A percentile compares a stretch with the other conserved stretches of the same genome.
These are phyloP conservation scores for Drosophila pruinosa DNA, from an alignment of 1,140 invertebrate genomes.

Conservation along the genomic window DNA sequence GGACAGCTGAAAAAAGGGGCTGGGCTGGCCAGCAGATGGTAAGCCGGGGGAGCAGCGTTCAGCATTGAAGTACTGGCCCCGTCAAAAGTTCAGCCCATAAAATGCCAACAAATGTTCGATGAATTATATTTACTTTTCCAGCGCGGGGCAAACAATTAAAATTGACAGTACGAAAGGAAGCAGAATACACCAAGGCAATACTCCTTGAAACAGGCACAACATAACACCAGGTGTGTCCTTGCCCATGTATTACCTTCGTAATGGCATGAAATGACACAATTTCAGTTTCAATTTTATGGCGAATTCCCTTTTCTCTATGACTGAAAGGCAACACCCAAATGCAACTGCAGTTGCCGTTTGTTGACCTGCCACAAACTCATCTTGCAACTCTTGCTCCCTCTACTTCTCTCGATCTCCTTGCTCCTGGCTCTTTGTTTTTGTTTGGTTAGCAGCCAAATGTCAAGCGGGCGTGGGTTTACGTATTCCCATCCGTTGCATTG, in stretches of 20 bases:
- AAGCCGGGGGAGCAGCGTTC: background rate
- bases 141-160: slow-evolving; percentile 62
- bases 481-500: slow-evolving; percentile 73
- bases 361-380: slow-evolving; percentile 52
- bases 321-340: slow-evolving; percentile 69
- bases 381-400: background rate
- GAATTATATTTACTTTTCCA: slow-evolving; percentile 38
- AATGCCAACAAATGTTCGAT: slow-evolving; percentile 57
- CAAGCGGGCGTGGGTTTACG: slow-evolving; percentile 74
- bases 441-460: slow-evolving; percentile 78
- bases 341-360: slow-evolving; percentile 45
- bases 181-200: slow-evolving; percentile 38
- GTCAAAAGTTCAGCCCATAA: slow-evolving; percentile 70
- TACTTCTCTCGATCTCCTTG: slow-evolving; percentile 1
- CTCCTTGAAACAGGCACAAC: slow-evolving; percentile 35
- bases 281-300: slow-evolving; percentile 61
- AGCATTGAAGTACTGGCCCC: slow-evolving; percentile 38
- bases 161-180: slow-evolving; percentile 57
- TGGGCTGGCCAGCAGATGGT: background rate
- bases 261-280: slow-evolving; percentile 79
- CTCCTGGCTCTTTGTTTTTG: slow-evolving; percentile 45
- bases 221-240: slow-evolving; percentile 38
- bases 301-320: slow-evolving; percentile 43
- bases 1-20: background rate
- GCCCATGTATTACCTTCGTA: slow-evolving; percentile 6